Base-by-base conservation (phyloP, 1,140 invertebrate genomes). In the Drosophila sp. region DNA sequence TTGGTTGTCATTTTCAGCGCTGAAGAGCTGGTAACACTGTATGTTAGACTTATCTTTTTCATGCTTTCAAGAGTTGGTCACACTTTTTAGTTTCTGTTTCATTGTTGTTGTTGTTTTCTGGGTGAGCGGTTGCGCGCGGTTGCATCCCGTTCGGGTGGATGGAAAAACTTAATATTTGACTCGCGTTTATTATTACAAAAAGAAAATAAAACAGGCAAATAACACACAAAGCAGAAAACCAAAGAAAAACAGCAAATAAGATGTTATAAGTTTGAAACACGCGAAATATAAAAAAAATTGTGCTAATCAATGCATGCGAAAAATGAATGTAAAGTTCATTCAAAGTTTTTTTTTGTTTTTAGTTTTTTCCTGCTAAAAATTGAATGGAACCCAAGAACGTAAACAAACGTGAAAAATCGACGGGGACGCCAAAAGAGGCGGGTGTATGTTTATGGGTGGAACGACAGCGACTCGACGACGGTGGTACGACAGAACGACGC, bases 331-430 rank as follows among this genome's bases (percentile, higher is more conserved):
- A 38, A 50, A 50, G 44, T 60, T 33, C 10, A 35, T 33, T 50
- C 25, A 35, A 69, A 35, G 41, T 44, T 57, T 50, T 27, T 38
- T 10, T 10, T 4, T 38, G 3, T 4, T 11, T 38, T 38, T 11
- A 17, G 8, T 11, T 35, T 3, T 38, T 38, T 8, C 3, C 11
- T 50, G 23, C 25, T 25, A 8, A 50, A 50, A 50, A 50, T 50
- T 25, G 44, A 50, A 50, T 25, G 23, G 23, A 50, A 10, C 55
- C 23, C 25, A 57, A 58, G 60, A 73, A 73, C 70, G 70, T 73
- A 73, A 73, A 73, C 71, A 73, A 60, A 66, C 70, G 61, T 32
- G 38, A 38, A 62, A 50, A 50, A 10, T 35, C n/a, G 70, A 54
- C 47, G 54, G 56, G 57, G 40, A 35, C 57, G 50, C 64, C 35